phyloP scores from a whole-genome alignment of 2,113 vertebrate species.

The Stigmatopora argus region DNA sequence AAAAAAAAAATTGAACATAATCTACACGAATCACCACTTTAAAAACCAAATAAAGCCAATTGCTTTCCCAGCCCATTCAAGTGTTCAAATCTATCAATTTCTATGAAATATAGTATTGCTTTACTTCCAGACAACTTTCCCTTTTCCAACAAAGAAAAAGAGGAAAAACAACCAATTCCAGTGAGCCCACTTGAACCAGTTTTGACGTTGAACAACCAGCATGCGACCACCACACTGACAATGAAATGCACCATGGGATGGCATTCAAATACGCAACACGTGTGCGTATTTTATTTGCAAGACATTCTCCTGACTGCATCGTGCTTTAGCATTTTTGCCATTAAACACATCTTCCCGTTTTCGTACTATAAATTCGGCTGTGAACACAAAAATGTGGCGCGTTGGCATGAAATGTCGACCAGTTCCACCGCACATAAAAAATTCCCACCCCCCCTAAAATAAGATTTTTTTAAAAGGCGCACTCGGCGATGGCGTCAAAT shows the following conservation, averaged over 20 bases:
- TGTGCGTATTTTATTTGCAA: slow-evolving; percentile 32
- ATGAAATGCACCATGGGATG: slow-evolving; percentile 43
- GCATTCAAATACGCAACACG: slow-evolving; percentile 29
- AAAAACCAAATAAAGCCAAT: too few relatives aligned
- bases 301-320: slow-evolving; percentile 5
- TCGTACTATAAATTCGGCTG: background rate
- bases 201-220: too few relatives aligned
- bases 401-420: background rate
- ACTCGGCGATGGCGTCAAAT: background rate
- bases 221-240: slow-evolving; percentile 43
- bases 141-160: background rate
- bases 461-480: too few relatives aligned
- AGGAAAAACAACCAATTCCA: background rate
- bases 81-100: too few relatives aligned
- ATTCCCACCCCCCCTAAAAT: background rate
- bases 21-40: too few relatives aligned
- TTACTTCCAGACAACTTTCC: too few relatives aligned
- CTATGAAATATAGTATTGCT: too few relatives aligned
- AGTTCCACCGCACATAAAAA: background rate
- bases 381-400: background rate
- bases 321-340: slow-evolving; percentile 4
- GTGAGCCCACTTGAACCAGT: slow-evolving; percentile 54
- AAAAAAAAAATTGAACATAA: too few relatives aligned
- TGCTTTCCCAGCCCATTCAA: too few relatives aligned
- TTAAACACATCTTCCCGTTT: background rate